These are phyloP conservation scores for Carcina quercana DNA, from an alignment of 2,888 invertebrate species.

Conservation along the genomic window DNA sequence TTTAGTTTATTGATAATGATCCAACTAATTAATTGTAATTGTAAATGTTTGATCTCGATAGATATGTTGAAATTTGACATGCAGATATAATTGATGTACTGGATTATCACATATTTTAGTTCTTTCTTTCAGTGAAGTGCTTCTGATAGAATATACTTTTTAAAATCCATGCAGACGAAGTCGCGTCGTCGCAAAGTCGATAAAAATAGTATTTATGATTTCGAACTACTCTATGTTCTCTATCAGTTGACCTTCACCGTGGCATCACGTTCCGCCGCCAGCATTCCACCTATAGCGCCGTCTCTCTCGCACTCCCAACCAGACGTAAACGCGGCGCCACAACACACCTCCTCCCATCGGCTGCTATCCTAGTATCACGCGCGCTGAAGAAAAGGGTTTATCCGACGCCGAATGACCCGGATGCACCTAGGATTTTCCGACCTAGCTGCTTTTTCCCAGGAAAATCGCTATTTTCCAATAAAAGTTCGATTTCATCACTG, in stretches of 20 bases:
- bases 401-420: slow-evolving; percentile 66
- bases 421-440: slow-evolving; percentile 66
- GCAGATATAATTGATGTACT: slow-evolving; percentile 10
- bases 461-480: slow-evolving; percentile 23
- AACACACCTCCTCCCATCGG: slow-evolving; percentile 44
- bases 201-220: too few species aligned
- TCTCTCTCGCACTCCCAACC: slow-evolving; percentile 46
- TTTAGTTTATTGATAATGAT: too few species aligned
- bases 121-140: too few species aligned
- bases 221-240: slow-evolving; percentile 39
- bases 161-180: too few species aligned
- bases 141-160: too few species aligned
- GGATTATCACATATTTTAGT: too few species aligned
- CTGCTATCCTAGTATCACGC: slow-evolving; percentile 70
- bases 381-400: slow-evolving; percentile 76
- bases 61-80: too few species aligned
- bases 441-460: slow-evolving; percentile 46
- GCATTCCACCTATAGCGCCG: slow-evolving; percentile 52
- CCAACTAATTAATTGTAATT: too few species aligned
- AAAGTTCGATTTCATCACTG: not conserved
- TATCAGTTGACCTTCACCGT: slow-evolving; percentile 70
- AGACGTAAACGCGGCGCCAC: slow-evolving; percentile 29
- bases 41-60: too few species aligned
- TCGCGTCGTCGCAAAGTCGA: too few species aligned
- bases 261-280: slow-evolving; percentile 40